Evolutionary conservation across 37 sponge, comb jelly and placozoan genomes (phyloP).

Genomic region (Hormiphora californensis): DNA sequence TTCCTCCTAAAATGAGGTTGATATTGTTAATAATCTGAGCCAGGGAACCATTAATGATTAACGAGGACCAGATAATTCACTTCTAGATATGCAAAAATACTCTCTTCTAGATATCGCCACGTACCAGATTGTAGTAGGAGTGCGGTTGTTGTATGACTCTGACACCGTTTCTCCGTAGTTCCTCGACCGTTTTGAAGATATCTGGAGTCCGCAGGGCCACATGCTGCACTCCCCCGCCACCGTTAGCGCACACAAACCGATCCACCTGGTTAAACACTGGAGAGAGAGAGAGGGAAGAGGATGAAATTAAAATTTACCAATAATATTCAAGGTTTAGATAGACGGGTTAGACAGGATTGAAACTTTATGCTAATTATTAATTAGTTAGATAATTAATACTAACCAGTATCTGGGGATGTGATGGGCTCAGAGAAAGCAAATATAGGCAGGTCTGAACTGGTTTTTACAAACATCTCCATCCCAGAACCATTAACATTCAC

Average conservation of each 20-base stretch:
- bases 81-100: background rate
- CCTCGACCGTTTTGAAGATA: background rate
- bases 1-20: slow-evolving; percentile 8
- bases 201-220: background rate
- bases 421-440: slow-evolving; percentile 49
- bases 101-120: background rate
- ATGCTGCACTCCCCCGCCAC: slow-evolving; percentile 44
- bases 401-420: too few relatives aligned
- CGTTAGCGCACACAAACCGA: background rate
- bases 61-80: too few relatives aligned
- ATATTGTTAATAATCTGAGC: too few relatives aligned
- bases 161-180: slow-evolving; percentile 2
- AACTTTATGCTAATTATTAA: too few relatives aligned
- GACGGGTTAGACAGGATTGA: too few relatives aligned
- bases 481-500: slow-evolving; percentile 30
- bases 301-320: too few relatives aligned
- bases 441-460: background rate
- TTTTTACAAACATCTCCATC: slow-evolving; percentile 46
- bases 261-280: slow-evolving; percentile 6
- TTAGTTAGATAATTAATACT: too few relatives aligned
- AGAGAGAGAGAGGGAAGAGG: too few relatives aligned
- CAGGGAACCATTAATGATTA: too few relatives aligned
- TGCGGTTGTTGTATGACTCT: slow-evolving; percentile 10
- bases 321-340: too few relatives aligned
- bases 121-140: slow-evolving; percentile 12